Evolutionary conservation across 1,140 invertebrate species (phyloP).

Genomic region (Pseudomyrmex sp.): DNA sequence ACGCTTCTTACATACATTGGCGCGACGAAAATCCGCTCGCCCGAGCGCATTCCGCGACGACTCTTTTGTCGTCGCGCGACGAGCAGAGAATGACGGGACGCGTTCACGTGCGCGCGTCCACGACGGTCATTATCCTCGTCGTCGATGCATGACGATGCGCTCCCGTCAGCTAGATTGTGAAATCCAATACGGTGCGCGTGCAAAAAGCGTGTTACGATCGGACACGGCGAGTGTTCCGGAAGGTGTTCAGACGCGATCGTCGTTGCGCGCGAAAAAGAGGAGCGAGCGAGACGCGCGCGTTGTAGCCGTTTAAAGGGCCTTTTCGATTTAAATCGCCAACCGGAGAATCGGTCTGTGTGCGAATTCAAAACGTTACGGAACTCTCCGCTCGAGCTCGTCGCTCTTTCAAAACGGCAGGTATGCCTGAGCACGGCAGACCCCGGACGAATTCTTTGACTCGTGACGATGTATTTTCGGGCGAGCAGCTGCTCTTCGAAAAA

Average conservation of each 20-base stretch:
- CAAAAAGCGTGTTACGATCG: neutral
- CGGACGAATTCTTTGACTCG: constrained; percentile 31
- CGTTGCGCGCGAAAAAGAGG: neutral
- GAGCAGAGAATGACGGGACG: neutral
- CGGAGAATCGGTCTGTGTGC: neutral
- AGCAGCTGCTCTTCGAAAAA: constrained; percentile 7
- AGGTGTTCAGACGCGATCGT: neutral
- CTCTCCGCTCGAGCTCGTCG: too few species aligned
- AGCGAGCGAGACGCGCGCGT: neutral
- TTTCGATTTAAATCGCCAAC: constrained; percentile 65
- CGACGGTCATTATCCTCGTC: constrained; percentile 26
- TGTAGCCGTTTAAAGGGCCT: constrained; percentile 57
- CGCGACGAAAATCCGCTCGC: neutral
- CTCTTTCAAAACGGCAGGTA: neutral
- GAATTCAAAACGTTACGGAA: too few species aligned
- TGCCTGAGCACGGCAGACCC: constrained; percentile 32
- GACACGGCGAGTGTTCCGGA: neutral
- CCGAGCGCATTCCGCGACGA: neutral
- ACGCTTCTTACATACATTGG: neutral
- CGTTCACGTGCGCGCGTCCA: neutral
- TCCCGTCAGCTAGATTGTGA: constrained; percentile 21
- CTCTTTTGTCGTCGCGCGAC: neutral
- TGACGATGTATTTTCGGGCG: constrained; percentile 11
- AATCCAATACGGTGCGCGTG: constrained; percentile 3
- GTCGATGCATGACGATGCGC: neutral